These are phyloP conservation scores for Speoplatyrhinus poulsoni DNA, from an alignment of 2,113 vertebrate genomes.

Conservation along the genomic window DNA sequence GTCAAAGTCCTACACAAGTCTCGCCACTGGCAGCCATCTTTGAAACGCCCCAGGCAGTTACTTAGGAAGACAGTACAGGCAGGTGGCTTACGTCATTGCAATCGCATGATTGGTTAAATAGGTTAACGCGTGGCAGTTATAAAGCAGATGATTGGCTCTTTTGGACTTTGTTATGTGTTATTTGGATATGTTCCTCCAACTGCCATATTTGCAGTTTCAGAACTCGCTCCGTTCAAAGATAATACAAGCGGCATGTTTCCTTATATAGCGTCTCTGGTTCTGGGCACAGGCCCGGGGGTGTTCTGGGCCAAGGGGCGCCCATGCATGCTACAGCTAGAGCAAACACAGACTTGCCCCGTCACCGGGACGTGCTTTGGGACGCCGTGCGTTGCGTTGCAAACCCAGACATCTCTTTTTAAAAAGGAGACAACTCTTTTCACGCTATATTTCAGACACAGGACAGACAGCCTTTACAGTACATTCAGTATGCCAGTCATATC, in stretches of 20 bases:
- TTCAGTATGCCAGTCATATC: no score
- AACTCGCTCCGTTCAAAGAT: background rate
- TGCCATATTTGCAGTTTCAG: background rate
- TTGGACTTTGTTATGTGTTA: no score
- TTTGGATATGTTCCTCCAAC: no score
- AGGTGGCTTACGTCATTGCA: background rate
- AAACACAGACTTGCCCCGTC: constrained; percentile 54
- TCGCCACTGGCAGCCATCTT: no score
- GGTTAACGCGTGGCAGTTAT: no score
- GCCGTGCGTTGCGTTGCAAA: no score
- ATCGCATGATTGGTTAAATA: no score
- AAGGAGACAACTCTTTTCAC: background rate
- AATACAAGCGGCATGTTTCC: no score
- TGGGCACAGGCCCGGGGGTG: constrained; percentile 26
- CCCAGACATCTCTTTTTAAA: no score
- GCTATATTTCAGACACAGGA: background rate
- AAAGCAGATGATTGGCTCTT: no score
- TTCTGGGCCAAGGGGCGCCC: constrained; percentile 55
- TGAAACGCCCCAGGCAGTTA: no score
- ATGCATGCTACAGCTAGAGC: constrained; percentile 61
- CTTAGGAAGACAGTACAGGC: background rate
- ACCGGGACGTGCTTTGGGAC: constrained; percentile 28
- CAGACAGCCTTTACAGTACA: background rate
- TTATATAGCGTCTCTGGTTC: constrained; percentile 37
- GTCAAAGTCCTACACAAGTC: no score